Base-by-base conservation (phyloP, 2,888 invertebrate species). In the Caenorhabditis zanzibari region DNA sequence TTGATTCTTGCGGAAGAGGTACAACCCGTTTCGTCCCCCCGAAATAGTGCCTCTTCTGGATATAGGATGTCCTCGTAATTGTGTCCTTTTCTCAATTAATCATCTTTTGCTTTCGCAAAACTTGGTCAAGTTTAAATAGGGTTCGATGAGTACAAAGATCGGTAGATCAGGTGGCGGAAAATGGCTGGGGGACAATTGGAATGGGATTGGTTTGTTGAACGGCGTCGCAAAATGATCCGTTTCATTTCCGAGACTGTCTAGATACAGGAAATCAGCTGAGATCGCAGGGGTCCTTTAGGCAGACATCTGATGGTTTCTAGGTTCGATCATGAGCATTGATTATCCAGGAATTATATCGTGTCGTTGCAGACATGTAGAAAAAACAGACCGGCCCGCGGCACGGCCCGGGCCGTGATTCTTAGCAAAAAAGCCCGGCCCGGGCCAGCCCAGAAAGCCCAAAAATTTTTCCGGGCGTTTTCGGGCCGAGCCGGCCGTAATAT, bases 1-100 rank as follows among this genome's bases (percentile, higher is more conserved):
- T 66, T 52, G 66, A 66, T 66, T 66, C 49, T 49, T 32, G 16
- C 22, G 9, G 16, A 12, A 10, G 10, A 44, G 19, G 49, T 32
- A 52, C 66, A 66, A 64, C 66, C 66, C 49, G 49, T 66, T 66
- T 35, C 28, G 19, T 32, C 32, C 64, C 47, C 44, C 44, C 63
- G 47, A 64, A 64, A 64, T 64, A 47, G 32, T 38, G 26, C n/a
- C 28, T 66, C 66, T 66, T 66, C 66, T 66, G 66, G 66, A 66
- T 66, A 44, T 66, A 47, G 63, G 63, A 10, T 14, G 58, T 58
- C 24, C 2, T 66, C 66, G 26, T 66, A 66, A 66, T 66, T 66
- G 66, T 66, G 66, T 66, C 66, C 66, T 66, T 66, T 19, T 47
- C 66, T 47, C 49, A 44, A 52, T 66, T 66, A 66, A 66, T 66